Evolutionary conservation across 1,140 invertebrate genomes (phyloP).

Genomic region (Bombus terrestris): DNA sequence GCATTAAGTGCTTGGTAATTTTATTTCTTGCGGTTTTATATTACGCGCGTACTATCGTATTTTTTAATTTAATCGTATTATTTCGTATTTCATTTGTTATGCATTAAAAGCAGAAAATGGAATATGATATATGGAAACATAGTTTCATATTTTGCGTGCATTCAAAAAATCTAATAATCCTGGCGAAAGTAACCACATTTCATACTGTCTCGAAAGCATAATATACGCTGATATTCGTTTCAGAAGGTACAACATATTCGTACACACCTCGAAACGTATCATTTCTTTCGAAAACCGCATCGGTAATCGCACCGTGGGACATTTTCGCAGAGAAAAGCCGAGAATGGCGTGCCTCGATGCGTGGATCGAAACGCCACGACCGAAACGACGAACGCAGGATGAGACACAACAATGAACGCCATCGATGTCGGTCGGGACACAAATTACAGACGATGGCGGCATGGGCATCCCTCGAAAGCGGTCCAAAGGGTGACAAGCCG

Average conservation of each 20-base stretch:
- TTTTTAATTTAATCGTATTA: not conserved
- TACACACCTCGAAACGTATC: not conserved
- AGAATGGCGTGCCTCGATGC: not conserved
- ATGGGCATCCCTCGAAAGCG: slow-evolving; percentile 66
- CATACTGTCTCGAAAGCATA: not conserved
- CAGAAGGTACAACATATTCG: not conserved
- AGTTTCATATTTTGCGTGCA: not conserved
- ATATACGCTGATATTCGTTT: not conserved
- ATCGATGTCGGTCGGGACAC: slow-evolving; percentile 72
- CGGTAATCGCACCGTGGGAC: not conserved
- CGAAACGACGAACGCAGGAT: slow-evolving; percentile 50
- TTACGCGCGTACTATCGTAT: not conserved
- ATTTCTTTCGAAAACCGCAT: not conserved
- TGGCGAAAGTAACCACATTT: no score
- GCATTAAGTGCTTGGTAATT: not conserved
- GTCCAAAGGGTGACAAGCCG: slow-evolving; percentile 74
- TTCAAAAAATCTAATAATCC: not conserved
- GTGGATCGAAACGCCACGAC: slow-evolving; percentile 32
- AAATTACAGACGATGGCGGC: slow-evolving; percentile 78
- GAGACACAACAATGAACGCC: slow-evolving; percentile 73
- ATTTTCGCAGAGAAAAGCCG: not conserved
- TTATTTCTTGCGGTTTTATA: slow-evolving; percentile 2
- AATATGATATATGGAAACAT: not conserved
- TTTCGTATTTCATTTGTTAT: not conserved
- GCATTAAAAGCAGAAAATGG: not conserved